Base-by-base conservation (phyloP, 2,797 vertebrate species). In the Eulemur albifrons region DNA sequence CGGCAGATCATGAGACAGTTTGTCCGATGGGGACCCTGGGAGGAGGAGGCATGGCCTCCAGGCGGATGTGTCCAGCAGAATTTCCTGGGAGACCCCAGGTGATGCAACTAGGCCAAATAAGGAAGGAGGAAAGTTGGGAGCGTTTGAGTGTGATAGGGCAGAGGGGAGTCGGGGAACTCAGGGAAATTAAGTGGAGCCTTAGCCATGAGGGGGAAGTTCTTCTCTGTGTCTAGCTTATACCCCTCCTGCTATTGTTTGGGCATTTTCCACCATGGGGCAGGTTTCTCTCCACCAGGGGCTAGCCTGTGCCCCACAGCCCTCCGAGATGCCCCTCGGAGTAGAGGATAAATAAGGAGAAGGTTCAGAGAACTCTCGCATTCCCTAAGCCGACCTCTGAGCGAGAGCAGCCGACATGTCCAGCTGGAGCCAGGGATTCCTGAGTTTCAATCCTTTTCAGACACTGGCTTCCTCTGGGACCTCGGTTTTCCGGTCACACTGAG, bases 401-500 rank as follows among this genome's bases (percentile, higher is more conserved):
- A 98, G 97, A 95, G 0, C 10, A 83, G 90, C 93, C 84, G 43
- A 67, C 54, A 40, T 87, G 92, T 97, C 97, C 30, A 63, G 93
- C 86, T 0, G 90, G 96, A 98, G 98, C 96, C 96, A 90, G 20
- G 30, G 95, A 96, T 95, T 92, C 95, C 86, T 75, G 79, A 73
- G 63, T 92, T 95, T 96, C 76, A 54, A 97, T 88, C 95, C 94
- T 84, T 97, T 97, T 95, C 97, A 97, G 97, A 98, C 97, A 77
- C 84, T 83, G 90, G 93, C 97, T 98, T 98, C 98, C 98, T 98
- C 95, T 97, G 98, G 96, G 97, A 96, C 96, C 96, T 96, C 70
- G 9, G 87, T 96, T 96, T 97, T 98, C 97, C 98, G 96, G 97
- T 97, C 90, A 82, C 5, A 13, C 73, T 2, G 9, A 82, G 84